Conservation (phyloP, 2,888 invertebrate species). For the Cryptocheilus praepositus region DNA sequence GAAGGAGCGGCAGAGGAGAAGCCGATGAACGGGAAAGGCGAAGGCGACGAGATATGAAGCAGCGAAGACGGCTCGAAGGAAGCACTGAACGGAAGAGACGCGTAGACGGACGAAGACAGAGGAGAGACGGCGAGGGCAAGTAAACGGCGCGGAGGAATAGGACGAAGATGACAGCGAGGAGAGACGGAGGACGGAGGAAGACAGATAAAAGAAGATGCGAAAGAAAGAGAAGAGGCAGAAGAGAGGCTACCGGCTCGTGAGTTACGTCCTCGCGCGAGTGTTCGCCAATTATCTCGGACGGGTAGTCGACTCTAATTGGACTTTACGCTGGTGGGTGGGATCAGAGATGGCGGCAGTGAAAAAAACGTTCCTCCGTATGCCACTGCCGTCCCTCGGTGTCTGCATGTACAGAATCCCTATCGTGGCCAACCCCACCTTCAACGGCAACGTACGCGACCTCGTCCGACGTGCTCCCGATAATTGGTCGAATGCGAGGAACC, state of each 20-base stretch:
- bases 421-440: not conserved
- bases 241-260: conserved; percentile 63
- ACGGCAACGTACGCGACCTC: conserved; percentile 13
- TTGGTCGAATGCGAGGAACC: conserved; percentile 45
- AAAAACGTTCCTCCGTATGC: conserved; percentile 5
- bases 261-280: conserved; percentile 66
- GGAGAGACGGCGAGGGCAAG: no score
- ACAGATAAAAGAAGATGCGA: conserved; percentile 5
- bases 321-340: conserved; percentile 67
- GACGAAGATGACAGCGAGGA: no score
- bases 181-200: not conserved
- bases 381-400: not conserved
- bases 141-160: no score
- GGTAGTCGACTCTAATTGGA: conserved; percentile 69
- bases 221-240: conserved; percentile 49
- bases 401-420: conserved; percentile 4
- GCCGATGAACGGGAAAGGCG: conserved; percentile 29
- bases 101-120: no score
- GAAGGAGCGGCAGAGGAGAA: conserved; percentile 1
- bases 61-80: not conserved
- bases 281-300: conserved; percentile 70
- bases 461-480: conserved; percentile 38
- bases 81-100: not conserved
- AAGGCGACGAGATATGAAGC: conserved; percentile 2
- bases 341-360: conserved; percentile 51